These are phyloP conservation scores for Balaenoptera acutorostrata DNA, from an alignment of 2,113 vertebrate genomes.

Conservation along the genomic window DNA sequence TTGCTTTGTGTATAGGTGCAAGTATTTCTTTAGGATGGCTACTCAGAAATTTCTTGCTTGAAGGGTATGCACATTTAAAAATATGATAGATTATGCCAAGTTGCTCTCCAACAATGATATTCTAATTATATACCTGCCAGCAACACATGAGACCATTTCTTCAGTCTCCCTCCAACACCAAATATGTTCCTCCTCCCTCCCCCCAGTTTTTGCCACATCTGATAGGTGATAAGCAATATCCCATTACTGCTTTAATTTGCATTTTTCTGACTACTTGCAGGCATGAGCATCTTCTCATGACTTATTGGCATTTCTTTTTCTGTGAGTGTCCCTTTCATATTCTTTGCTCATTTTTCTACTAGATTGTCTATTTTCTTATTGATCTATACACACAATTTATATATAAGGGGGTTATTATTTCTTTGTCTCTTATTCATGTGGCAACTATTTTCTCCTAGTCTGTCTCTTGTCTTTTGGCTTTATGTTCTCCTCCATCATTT, in stretches of 20 bases:
- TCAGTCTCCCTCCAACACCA: neutral
- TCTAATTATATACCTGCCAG: neutral
- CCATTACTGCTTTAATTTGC: neutral
- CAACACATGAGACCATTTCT: neutral
- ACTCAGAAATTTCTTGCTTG: neutral
- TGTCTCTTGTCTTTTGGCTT: neutral
- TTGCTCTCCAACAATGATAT: neutral
- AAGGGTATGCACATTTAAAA: neutral
- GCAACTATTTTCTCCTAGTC: constrained; percentile 19
- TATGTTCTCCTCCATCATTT: neutral
- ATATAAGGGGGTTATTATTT: neutral
- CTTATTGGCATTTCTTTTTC: neutral
- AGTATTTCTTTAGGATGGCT: neutral
- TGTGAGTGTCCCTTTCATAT: neutral
- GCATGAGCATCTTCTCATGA: neutral
- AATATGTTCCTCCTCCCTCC: neutral
- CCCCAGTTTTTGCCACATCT: neutral
- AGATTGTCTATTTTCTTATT: neutral
- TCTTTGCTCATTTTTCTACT: neutral
- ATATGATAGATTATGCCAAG: neutral
- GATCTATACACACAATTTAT: neutral
- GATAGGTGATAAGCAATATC: neutral
- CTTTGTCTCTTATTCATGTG: neutral
- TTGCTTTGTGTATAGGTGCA: neutral
- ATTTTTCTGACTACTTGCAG: neutral